A percentile compares a stretch with the other conserved stretches of the same genome.
These are phyloP conservation scores for Mercenaria mercenaria DNA, from an alignment of 1,140 invertebrate genomes.

Conservation along the genomic window DNA sequence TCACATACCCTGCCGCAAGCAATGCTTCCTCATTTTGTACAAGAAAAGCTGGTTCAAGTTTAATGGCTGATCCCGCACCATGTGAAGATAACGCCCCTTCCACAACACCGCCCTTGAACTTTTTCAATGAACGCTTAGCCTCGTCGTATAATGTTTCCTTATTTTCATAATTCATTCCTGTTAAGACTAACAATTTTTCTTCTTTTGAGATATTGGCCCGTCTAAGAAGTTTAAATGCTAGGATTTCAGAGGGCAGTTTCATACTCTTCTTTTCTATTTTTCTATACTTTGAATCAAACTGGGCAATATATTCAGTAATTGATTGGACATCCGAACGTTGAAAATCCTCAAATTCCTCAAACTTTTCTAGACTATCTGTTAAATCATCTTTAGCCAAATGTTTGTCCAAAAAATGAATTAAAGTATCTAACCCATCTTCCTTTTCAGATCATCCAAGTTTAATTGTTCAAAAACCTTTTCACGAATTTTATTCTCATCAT, in stretches of 20 bases:
- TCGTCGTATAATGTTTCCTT: conserved; percentile 67
- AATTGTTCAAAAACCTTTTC: conserved; percentile 13
- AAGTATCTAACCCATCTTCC: conserved; percentile 46
- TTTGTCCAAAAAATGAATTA: conserved; percentile 65
- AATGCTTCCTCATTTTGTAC: conserved; percentile 66
- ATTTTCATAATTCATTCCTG: conserved; percentile 71
- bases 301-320: conserved; percentile 18
- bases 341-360: conserved; percentile 68
- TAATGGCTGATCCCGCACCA: conserved; percentile 21
- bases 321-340: conserved; percentile 5
- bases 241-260: conserved; percentile 64
- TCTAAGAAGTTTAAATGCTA: conserved; percentile 72
- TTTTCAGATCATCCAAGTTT: conserved; percentile 32
- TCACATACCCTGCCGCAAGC: conserved; percentile 54
- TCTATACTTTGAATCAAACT: conserved; percentile 58
- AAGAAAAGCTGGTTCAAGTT: conserved; percentile 64
- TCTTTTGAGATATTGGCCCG: conserved; percentile 71
- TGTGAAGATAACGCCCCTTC: background rate
- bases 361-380: conserved; percentile 57
- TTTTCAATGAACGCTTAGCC: conserved; percentile 65
- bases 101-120: conserved; percentile 37
- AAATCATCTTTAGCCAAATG: conserved; percentile 69
- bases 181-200: conserved; percentile 71
- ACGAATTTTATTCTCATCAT: background rate
- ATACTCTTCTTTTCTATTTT: conserved; percentile 71